Conservation (phyloP, 2,888 invertebrate species). For the Drosophila ezoana region DNA sequence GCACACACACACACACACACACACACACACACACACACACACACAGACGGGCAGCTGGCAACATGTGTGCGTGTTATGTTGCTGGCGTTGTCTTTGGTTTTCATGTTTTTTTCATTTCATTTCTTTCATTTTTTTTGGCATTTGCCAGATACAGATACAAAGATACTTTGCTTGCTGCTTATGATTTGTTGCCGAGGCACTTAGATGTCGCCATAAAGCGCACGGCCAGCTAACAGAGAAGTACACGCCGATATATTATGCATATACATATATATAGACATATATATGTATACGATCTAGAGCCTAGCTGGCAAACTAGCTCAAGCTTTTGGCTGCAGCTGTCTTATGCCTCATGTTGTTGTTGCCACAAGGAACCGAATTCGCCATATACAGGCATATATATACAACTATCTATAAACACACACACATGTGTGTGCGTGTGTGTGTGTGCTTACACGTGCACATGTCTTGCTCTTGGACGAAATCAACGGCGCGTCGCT, state of each 20-base stretch:
- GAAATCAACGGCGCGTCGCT: constrained; percentile 24
- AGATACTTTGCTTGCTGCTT: constrained; percentile 29
- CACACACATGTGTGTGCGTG: too few species aligned
- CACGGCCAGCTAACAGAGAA: constrained; percentile 12
- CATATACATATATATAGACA: not conserved
- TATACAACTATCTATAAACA: not conserved
- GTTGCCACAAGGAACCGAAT: constrained; percentile 16
- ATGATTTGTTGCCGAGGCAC: constrained; percentile 31
- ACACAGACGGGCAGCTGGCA: constrained; percentile 26
- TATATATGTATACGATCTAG: not conserved
- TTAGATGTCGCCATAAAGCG: constrained; percentile 27
- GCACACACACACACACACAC: constrained; percentile 35
- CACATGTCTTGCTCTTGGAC: constrained; percentile 30
- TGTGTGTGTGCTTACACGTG: not conserved
- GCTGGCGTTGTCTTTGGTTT: constrained; percentile 35
- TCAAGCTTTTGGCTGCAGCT: not conserved
- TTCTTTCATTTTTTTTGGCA: constrained; percentile 29
- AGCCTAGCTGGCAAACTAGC: not conserved
- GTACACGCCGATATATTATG: constrained; percentile 4
- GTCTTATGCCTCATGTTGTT: not conserved
- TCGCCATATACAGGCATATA: constrained; percentile 11
- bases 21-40: constrained; percentile 24
- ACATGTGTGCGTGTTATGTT: constrained; percentile 69
- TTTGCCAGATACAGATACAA: constrained; percentile 49
- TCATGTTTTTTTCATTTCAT: constrained; percentile 6